phyloP scores from a whole-genome alignment of 1,140 invertebrate species.

The Procambarus virginalis region DNA sequence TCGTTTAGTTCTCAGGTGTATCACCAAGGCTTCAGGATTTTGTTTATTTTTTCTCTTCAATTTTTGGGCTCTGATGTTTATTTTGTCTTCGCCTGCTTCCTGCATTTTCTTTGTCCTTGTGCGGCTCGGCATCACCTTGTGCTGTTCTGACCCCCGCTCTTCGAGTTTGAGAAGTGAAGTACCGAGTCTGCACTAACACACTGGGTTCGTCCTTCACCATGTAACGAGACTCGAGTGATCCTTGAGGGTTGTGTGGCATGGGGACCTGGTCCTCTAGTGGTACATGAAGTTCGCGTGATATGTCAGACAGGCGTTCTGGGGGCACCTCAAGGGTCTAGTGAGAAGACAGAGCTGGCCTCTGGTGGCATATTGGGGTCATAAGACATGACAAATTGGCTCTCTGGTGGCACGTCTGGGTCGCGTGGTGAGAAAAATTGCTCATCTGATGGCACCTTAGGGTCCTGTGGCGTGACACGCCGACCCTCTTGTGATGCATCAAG shows the following conservation, averaged over 20 bases:
- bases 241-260: no score
- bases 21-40: no score
- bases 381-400: background rate
- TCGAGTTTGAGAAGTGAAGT: background rate
- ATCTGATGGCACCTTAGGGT: no score
- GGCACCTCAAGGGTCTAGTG: background rate
- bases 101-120: background rate
- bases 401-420: background rate
- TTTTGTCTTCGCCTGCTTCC: background rate
- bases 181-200: background rate
- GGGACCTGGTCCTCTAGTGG: background rate
- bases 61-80: background rate
- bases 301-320: background rate
- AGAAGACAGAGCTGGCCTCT: background rate
- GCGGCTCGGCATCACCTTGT: background rate
- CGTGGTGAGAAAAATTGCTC: no score
- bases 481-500: no score
- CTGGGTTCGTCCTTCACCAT: background rate
- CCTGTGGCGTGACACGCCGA: no score
- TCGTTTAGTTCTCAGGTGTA: background rate
- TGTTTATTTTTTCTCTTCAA: background rate
- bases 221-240: no score
- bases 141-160: background rate
- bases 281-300: background rate
- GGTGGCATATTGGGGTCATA: background rate